Evolutionary conservation across 1,140 invertebrate species (phyloP).

Genomic region (Drosophila aff.): DNA sequence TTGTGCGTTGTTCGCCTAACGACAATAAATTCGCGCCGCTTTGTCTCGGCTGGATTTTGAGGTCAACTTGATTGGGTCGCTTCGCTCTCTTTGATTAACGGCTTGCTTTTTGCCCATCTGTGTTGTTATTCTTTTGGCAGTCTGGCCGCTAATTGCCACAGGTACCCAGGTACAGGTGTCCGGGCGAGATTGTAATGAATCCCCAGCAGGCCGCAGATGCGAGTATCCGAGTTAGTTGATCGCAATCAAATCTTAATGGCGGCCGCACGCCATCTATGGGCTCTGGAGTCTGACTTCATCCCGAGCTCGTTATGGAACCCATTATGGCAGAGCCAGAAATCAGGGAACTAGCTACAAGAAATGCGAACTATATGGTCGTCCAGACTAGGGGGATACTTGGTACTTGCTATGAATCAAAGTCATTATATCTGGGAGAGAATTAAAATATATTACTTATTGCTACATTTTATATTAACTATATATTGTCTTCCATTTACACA

Average conservation of each 20-base stretch:
- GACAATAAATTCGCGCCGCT: constrained; percentile 60
- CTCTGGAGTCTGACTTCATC: constrained; percentile 12
- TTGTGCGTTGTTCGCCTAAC: constrained; percentile 33
- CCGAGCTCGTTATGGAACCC: constrained; percentile 49
- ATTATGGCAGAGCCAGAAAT: constrained; percentile 34
- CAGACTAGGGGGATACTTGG: neutral
- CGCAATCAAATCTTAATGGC: constrained; percentile 66
- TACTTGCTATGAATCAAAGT: neutral
- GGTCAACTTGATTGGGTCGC: constrained; percentile 64
- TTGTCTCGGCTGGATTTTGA: constrained; percentile 54
- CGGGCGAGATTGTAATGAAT: constrained; percentile 20
- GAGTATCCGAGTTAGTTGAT: constrained; percentile 44
- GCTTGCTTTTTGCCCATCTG: constrained; percentile 27
- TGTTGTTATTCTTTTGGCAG: constrained; percentile 33
- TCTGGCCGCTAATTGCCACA: constrained; percentile 60
- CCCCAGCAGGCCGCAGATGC: constrained; percentile 34
- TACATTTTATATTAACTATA: neutral
- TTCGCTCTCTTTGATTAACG: constrained; percentile 66
- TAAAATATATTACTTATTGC: neutral
- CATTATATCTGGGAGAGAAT: neutral
- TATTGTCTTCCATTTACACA: no score
- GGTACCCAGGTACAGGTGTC: constrained; percentile 35
- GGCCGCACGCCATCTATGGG: constrained; percentile 50
- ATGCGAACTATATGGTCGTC: neutral
- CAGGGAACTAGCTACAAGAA: constrained; percentile 12